Conservation (phyloP, 92 coral and sea anemone genomes). For the Palythoa grandiflora region DNA sequence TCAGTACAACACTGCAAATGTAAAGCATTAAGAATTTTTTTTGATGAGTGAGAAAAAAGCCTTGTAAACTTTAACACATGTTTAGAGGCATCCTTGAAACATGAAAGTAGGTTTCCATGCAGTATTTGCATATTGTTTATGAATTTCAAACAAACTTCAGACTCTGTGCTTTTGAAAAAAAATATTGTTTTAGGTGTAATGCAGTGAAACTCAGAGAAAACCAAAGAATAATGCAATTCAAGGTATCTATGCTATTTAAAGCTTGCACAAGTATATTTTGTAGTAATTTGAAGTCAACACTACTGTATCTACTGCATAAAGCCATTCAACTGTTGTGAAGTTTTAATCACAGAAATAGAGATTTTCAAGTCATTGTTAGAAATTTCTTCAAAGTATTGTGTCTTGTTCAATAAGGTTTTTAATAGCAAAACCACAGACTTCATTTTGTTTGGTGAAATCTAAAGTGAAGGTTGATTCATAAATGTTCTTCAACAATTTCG, state of each 20-base stretch:
- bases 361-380: constrained; percentile 12
- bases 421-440: constrained; percentile 8
- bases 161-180: too few relatives aligned
- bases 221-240: too few relatives aligned
- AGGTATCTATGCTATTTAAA: too few relatives aligned
- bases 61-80: too few relatives aligned
- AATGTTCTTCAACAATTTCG: background rate
- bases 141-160: too few relatives aligned
- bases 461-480: constrained; percentile 3
- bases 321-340: constrained; percentile 3
- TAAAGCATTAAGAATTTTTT: too few relatives aligned
- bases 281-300: constrained; percentile 11
- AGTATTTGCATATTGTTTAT: too few relatives aligned
- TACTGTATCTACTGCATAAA: constrained; percentile 6
- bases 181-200: too few relatives aligned
- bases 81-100: too few relatives aligned
- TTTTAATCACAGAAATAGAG: constrained; percentile 6
- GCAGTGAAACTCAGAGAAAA: too few relatives aligned
- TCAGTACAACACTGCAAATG: constrained; percentile 3
- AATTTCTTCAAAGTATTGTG: constrained; percentile 5
- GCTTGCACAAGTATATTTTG: background rate
- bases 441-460: constrained; percentile 10
- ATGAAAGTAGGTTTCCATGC: too few relatives aligned
- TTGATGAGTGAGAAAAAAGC: too few relatives aligned
- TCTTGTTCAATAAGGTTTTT: constrained; percentile 2